Evolutionary conservation across 1,140 invertebrate species (phyloP), one percentile per base, ranked within the genome.

Genomic region (Phenacoccus solenopsis): DNA sequence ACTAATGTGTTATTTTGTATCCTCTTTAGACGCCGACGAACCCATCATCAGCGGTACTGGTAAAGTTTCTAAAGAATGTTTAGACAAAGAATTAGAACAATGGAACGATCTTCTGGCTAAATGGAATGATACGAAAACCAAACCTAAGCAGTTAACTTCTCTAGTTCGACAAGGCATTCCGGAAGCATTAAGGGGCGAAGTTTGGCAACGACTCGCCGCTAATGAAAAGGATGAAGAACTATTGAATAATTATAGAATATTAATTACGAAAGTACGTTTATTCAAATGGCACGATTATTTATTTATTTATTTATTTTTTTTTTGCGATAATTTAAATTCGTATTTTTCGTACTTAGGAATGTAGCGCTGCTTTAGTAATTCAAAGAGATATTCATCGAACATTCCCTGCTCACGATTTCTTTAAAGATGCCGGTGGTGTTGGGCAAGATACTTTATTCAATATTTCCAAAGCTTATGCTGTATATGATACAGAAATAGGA

Each of bases 401-500:
- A 64, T 99, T 98, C 83, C 96, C 98, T 24, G 97, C 95, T 32
- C 95, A 99, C 80, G 94, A 98, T 77, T 97, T 91, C 81, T 99
- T 99, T 80, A 94, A 94, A 80, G 92, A 96, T 79, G 87, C 85
- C 59, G 92, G 92, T 69, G 93, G 92, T 10, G 80, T 83, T 82
- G 95, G 96, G 0, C 97, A 99, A 82, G 95, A 98, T 80, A 89
- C 94, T 27, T 81, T 99, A 25, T 96, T 94, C 76, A 91, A 93
- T 78, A 90, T 99, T 75, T 95, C 93, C 74, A 93, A 95, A 80
- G 97, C 96, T 0, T 99, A 99, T 80, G 93, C 96, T 24, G 90
- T 98, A 1, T 93, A 96, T 79, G 97, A 99, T 79, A 87, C 89
- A 73, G 97, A 99, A 82, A 92, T 99, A 72, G 94, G 94, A 30